Conservation (phyloP, 2,888 invertebrate species). For the Proisotoma minuta region DNA sequence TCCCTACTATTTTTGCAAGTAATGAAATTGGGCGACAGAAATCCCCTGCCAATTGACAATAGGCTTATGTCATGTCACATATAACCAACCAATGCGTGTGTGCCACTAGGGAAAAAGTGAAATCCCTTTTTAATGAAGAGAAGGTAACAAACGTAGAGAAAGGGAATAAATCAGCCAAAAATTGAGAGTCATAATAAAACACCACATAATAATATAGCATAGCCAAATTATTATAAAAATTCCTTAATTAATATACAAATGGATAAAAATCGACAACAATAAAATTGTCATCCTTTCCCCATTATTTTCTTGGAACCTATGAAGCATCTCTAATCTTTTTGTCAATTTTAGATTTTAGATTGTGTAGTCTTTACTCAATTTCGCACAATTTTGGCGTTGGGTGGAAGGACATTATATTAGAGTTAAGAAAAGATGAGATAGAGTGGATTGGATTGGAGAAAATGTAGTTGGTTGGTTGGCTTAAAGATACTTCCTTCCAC, state of each 20-base stretch:
- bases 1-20: neutral
- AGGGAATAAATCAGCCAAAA: too few species aligned
- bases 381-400: conserved; percentile 16
- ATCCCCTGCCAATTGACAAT: conserved; percentile 11
- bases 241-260: too few species aligned
- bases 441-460: neutral
- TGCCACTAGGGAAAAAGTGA: neutral
- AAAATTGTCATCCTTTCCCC: too few species aligned
- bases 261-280: too few species aligned
- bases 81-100: neutral
- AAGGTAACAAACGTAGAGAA: too few species aligned
- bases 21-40: conserved; percentile 10
- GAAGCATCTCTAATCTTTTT: conserved; percentile 18
- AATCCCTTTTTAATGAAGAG: conserved; percentile 15
- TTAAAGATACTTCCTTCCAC: too few species aligned
- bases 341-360: too few species aligned
- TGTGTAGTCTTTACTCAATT: conserved; percentile 20
- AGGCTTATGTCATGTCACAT: too few species aligned
- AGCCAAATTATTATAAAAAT: too few species aligned
- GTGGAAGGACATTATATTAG: neutral
- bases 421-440: neutral
- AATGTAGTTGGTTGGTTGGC: neutral
- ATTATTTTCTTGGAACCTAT: too few species aligned
- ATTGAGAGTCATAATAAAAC: too few species aligned
- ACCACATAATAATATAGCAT: too few species aligned